These are phyloP conservation scores for Origma solitaria DNA, from an alignment of 2,113 vertebrate genomes.

Conservation along the genomic window DNA sequence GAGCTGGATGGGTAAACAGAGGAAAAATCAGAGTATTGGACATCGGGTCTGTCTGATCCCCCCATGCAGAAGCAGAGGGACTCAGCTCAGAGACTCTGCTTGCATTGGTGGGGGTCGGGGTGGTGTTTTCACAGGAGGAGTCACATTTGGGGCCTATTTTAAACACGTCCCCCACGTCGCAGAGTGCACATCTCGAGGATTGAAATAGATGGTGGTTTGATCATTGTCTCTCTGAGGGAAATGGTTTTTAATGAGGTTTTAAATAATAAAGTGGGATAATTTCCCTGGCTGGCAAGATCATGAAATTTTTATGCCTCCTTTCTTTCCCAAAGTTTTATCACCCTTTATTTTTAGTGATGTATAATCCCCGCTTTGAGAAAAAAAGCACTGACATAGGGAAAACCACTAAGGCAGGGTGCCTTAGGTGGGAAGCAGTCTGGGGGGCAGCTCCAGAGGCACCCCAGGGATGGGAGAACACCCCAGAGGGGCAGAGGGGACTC, in stretches of 20 bases:
- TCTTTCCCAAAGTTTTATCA: conserved; percentile 36
- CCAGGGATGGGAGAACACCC: not conserved
- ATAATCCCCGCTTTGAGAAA: not conserved
- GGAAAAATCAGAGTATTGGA: not conserved
- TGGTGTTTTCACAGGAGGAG: not conserved
- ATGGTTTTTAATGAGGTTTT: conserved; percentile 45
- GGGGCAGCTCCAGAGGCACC: not conserved
- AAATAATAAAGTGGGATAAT: conserved; percentile 58
- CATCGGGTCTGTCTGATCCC: accelerated
- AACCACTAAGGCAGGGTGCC: not conserved
- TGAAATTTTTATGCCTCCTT: conserved; percentile 42
- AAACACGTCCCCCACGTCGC: not conserved
- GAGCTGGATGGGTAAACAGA: not conserved
- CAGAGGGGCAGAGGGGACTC: not conserved
- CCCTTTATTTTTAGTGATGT: conserved; percentile 17
- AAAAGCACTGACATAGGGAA: not conserved
- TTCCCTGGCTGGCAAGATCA: conserved; percentile 26
- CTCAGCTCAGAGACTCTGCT: not conserved
- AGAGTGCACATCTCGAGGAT: not conserved
- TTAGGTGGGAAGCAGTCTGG: not conserved
- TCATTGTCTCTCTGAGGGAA: conserved; percentile 29
- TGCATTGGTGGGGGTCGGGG: accelerated
- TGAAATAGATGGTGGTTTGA: not conserved
- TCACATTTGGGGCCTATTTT: not conserved
- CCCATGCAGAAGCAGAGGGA: not conserved